phyloP scores from a whole-genome alignment of 1,140 invertebrate genomes.

The Anoplophora glabripennis region DNA sequence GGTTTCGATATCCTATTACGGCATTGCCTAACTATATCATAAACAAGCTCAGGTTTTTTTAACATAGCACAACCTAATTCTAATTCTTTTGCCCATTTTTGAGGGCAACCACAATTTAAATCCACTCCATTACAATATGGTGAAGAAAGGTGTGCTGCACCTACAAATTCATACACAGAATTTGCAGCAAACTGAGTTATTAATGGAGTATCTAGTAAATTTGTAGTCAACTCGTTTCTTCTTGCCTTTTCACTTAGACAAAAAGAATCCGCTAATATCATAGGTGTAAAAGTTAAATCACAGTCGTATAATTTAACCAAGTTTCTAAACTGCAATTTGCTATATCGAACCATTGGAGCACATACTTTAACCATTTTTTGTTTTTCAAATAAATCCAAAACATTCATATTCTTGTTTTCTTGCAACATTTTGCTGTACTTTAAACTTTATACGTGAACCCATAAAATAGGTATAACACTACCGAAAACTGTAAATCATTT shows the following conservation, averaged over 20 bases:
- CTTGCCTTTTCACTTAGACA: constrained; percentile 83
- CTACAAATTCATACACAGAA: constrained; percentile 76
- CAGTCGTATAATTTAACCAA: constrained; percentile 82
- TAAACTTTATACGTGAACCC: no score
- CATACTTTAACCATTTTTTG: constrained; percentile 72
- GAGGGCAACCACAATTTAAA: constrained; percentile 96
- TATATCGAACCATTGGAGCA: constrained; percentile 96
- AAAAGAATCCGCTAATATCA: constrained; percentile 95
- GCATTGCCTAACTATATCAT: constrained; percentile 75
- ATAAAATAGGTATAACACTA: no score
- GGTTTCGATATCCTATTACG: constrained; percentile 67
- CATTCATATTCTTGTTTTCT: constrained; percentile 39
- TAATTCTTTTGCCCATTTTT: constrained; percentile 89
- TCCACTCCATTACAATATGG: constrained; percentile 89
- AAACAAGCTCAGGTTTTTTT: constrained; percentile 78
- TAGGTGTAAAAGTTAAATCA: constrained; percentile 91
- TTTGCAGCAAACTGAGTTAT: constrained; percentile 95
- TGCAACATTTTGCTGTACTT: no score
- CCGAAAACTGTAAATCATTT: no score
- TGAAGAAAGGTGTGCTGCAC: constrained; percentile 79
- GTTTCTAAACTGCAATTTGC: constrained; percentile 83
- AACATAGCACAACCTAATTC: constrained; percentile 86
- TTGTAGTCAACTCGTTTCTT: constrained; percentile 84
- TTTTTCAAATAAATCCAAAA: constrained; percentile 64
- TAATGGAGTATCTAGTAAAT: constrained; percentile 73